phyloP scores from a whole-genome alignment of 2,888 invertebrate genomes.

The Drosophila formosana region DNA sequence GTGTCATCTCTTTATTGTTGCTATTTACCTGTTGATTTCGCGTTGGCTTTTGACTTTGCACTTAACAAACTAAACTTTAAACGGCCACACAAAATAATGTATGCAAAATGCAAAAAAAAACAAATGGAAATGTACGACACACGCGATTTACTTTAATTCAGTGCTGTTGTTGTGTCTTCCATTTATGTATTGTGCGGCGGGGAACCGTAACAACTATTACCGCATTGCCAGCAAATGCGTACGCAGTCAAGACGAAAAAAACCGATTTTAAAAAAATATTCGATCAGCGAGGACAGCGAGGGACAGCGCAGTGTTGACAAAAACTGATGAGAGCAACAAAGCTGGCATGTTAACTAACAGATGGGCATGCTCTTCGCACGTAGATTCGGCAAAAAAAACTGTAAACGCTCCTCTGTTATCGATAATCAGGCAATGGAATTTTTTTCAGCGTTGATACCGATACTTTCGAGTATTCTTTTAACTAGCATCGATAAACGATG shows the following conservation, averaged over 20 bases:
- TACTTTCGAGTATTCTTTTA: no score
- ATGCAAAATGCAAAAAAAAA: conserved; percentile 43
- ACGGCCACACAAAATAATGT: conserved; percentile 35
- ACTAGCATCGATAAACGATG: conserved; percentile 5
- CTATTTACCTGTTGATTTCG: conserved; percentile 74
- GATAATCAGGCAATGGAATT: not conserved
- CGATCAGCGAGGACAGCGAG: conserved; percentile 38
- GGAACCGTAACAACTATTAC: conserved; percentile 26
- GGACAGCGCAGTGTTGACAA: conserved; percentile 54
- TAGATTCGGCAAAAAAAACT: not conserved
- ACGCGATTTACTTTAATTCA: conserved; percentile 46
- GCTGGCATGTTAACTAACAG: conserved; percentile 49
- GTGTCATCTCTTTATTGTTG: conserved; percentile 54
- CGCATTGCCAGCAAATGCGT: conserved; percentile 56
- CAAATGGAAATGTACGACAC: conserved; percentile 45
- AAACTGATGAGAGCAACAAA: conserved; percentile 55
- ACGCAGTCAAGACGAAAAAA: conserved; percentile 9
- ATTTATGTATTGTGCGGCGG: conserved; percentile 16
- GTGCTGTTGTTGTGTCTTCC: conserved; percentile 5
- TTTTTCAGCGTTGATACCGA: conserved; percentile 4
- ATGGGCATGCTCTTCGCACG: not conserved
- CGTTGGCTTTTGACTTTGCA: conserved; percentile 32
- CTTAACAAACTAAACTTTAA: conserved; percentile 22
- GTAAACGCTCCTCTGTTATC: conserved; percentile 4
- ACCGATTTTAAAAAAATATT: conserved; percentile 19